phyloP scores from a whole-genome alignment of 2,888 invertebrate genomes.

The Megaustenia siamemsis region DNA sequence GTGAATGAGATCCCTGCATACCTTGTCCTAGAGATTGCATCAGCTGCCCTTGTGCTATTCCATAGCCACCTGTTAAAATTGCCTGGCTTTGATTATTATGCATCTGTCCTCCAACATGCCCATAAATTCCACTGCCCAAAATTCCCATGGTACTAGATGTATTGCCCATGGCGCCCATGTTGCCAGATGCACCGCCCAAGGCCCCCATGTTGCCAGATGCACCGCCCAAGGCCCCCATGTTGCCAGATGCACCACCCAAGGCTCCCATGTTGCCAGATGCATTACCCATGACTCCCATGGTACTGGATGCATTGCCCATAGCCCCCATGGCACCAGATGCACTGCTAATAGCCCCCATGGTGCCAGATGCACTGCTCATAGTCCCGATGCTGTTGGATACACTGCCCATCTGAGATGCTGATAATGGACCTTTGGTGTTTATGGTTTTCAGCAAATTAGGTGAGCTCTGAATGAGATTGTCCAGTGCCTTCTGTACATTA shows the following conservation, averaged over 20 bases:
- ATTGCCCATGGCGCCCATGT: background rate
- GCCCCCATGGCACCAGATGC: background rate
- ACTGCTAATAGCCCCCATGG: background rate
- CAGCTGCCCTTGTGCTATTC: background rate
- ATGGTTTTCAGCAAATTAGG: slow-evolving; percentile 79
- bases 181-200: too few relatives aligned
- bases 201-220: background rate
- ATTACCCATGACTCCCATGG: background rate
- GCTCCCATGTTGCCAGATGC: background rate
- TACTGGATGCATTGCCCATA: background rate
- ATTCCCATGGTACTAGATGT: too few relatives aligned
- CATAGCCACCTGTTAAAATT: background rate
- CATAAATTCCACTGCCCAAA: background rate
- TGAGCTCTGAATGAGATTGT: slow-evolving; percentile 80
- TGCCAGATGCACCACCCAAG: background rate
- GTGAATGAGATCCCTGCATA: background rate
- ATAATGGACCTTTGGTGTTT: slow-evolving; percentile 51
- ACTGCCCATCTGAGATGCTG: slow-evolving; percentile 9
- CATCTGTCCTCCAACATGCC: background rate
- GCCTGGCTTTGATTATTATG: background rate
- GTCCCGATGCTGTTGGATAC: background rate
- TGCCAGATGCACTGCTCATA: background rate
- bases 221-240: background rate
- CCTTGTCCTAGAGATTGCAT: background rate
- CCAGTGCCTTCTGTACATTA: slow-evolving; percentile 80